Base-by-base conservation (phyloP, 1,140 invertebrate genomes). In the Nebria ingens region DNA sequence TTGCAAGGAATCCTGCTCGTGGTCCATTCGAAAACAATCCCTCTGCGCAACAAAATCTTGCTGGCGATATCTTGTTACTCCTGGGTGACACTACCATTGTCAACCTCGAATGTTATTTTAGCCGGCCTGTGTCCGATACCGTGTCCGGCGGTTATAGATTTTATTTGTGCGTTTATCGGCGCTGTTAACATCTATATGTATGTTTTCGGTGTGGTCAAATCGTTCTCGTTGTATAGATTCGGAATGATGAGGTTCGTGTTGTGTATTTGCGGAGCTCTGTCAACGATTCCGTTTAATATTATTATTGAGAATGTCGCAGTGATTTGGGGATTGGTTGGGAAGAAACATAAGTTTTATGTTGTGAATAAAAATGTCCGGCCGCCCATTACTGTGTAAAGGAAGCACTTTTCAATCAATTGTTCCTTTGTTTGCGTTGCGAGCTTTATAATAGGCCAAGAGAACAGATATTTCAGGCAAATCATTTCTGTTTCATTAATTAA, bases 151-250 rank as follows among this genome's bases (percentile, higher is more conserved):
- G 45, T 86, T 22, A 81, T 96, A 57, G 90, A 96, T 70, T 82
- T 93, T 58, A 63, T 93, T 1, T 91, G 88, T 71, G 86, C 87
- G 42, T 96, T 96, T 65, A 89, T 92, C 58, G 91, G 85, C 51
- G 92, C 85, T 42, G 87, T 94, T 2, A 94, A 93, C 70, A 85
- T 96, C 62, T 97, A 96, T 69, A 93, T 97, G 86, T 97, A 95
- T 67, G 81, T 97, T 40, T 96, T 97, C 73, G 94, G 94, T 58
- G 92, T 96, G 0, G 81, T 96, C 21, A 96, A 96, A 69, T 97
- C 93, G 22, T 97, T 97, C 67, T 90, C 88, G 9, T 72, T 95
- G 0, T 85, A 91, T 64, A 81, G 92, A 61, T 86, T 92, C 64
- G 93, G 93, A 3, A 64, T 88, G 50, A 61, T 85, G 2, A 83